Conservation (phyloP, 2,113 vertebrate genomes). For the Solenodon paradoxus region DNA sequence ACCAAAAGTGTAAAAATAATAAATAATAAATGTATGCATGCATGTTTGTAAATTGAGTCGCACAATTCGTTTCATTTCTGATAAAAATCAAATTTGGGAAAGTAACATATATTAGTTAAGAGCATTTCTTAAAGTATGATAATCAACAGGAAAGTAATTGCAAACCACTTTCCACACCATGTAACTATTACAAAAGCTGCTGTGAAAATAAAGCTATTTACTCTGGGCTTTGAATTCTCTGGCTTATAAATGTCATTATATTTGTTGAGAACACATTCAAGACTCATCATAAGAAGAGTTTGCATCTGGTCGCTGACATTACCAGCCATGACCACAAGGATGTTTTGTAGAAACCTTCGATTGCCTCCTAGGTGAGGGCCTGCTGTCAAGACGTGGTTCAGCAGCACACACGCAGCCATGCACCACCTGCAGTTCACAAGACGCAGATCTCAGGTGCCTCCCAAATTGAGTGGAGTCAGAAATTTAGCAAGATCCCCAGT, state of each 20-base stretch:
- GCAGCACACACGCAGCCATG: fast-evolving
- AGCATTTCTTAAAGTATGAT: not conserved
- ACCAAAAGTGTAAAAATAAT: conserved; percentile 17
- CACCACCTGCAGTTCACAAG: not conserved
- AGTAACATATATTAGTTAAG: not conserved
- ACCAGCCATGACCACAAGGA: not conserved
- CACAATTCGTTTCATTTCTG: not conserved
- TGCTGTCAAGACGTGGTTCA: no score
- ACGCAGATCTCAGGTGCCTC: not conserved
- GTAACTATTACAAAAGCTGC: conserved; percentile 27
- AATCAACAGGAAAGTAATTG: not conserved
- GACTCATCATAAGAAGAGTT: not conserved
- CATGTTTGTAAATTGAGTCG: not conserved
- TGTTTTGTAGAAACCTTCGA: not conserved
- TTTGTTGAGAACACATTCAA: not conserved
- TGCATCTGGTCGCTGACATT: not conserved
- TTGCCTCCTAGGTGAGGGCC: not conserved
- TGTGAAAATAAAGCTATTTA: not conserved
- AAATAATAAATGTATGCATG: no score
- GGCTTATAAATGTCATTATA: not conserved
- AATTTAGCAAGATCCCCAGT: not conserved
- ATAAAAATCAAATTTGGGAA: not conserved
- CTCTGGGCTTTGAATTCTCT: not conserved
- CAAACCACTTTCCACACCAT: not conserved
- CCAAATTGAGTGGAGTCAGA: not conserved